Evolutionary conservation across 2,113 vertebrate species (phyloP).

Genomic region (Chelonoidis abingdonii): DNA sequence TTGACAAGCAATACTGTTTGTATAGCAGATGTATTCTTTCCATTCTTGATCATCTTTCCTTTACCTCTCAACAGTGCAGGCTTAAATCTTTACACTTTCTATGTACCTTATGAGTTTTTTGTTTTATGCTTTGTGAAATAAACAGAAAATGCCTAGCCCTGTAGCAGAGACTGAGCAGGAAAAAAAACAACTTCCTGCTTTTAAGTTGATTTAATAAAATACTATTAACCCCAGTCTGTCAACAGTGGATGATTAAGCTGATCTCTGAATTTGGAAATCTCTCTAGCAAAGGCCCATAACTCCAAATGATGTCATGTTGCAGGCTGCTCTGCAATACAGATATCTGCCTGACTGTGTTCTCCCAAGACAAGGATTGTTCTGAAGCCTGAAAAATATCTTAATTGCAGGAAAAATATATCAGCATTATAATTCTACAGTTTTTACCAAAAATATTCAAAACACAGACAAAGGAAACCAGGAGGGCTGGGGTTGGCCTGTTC

Average conservation of each 20-base stretch:
- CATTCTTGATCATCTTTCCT: not conserved
- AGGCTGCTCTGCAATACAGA: not conserved
- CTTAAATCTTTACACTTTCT: not conserved
- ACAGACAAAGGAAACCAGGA: not conserved
- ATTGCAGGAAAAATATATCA: not conserved
- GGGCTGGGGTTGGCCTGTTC: not conserved
- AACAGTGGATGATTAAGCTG: not conserved
- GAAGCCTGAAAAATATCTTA: not conserved
- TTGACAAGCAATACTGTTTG: not conserved
- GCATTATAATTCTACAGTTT: not conserved
- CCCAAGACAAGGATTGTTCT: not conserved
- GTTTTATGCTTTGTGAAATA: not conserved
- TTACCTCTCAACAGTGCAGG: not conserved
- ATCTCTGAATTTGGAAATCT: not conserved
- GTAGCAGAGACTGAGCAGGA: not conserved
- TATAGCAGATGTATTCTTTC: constrained; percentile 31
- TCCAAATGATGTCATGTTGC: not conserved
- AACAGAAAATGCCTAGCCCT: not conserved
- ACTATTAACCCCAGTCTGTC: not conserved
- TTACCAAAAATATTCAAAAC: not conserved
- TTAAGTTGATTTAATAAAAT: not conserved
- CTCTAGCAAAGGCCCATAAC: not conserved
- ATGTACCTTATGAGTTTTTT: not conserved
- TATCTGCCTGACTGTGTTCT: not conserved
- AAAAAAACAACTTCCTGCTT: not conserved